These are phyloP conservation scores for Dendrocincla fuliginosa DNA, from an alignment of 2,797 vertebrate species.

Conservation along the genomic window DNA sequence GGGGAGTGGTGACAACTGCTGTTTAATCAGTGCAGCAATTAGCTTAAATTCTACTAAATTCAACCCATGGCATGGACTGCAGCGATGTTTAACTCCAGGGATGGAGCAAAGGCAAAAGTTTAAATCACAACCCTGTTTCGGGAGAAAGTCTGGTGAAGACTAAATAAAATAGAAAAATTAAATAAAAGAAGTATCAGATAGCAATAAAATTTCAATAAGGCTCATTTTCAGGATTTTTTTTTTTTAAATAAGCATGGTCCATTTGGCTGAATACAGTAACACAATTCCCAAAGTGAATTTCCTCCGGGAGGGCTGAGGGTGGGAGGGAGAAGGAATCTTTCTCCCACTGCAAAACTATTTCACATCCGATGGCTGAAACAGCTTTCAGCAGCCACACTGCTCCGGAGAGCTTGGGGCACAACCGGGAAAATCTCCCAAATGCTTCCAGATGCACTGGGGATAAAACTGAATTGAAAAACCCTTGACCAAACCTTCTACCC, in stretches of 20 bases:
- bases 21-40: slow-evolving; percentile 2
- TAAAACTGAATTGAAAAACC: neutral
- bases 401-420: neutral
- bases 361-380: neutral
- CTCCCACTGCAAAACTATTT: slow-evolving; percentile 4
- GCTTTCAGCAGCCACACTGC: neutral
- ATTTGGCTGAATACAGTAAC: neutral
- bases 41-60: neutral
- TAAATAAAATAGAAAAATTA: neutral
- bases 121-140: neutral
- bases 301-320: neutral
- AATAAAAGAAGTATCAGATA: neutral
- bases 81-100: neutral
- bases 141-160: neutral
- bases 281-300: neutral
- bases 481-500: neutral
- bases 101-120: neutral
- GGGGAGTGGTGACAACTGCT: neutral
- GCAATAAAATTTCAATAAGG: neutral
- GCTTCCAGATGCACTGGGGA: neutral
- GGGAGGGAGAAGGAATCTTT: neutral
- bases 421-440: neutral
- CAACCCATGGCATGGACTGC: neutral
- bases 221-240: neutral
- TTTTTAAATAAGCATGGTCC: neutral